phyloP scores from a whole-genome alignment of 2,797 vertebrate species.

The Lophius americanus region DNA sequence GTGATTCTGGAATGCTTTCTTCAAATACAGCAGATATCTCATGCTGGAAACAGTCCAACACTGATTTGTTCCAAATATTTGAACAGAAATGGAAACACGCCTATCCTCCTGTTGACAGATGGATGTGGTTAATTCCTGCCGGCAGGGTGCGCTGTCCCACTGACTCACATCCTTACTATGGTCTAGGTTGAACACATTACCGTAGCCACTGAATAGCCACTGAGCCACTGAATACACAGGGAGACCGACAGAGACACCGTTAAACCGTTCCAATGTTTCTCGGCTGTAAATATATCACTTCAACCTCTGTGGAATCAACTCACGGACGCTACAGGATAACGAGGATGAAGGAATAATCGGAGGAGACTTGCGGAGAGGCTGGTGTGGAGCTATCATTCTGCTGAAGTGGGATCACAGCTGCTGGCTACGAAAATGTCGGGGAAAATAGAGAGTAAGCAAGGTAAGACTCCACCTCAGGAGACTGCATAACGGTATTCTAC shows the following conservation, averaged over 20 bases:
- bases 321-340: conserved; percentile 50
- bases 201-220: conserved; percentile 24
- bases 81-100: conserved; percentile 60
- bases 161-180: conserved; percentile 12
- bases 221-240: conserved; percentile 69
- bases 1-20: too few relatives aligned
- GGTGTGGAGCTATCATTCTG: conserved; percentile 69
- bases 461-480: conserved; percentile 64
- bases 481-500: conserved; percentile 51
- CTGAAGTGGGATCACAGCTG: conserved; percentile 79
- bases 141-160: conserved; percentile 60
- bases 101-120: conserved; percentile 73
- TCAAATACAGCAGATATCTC: too few relatives aligned
- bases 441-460: conserved; percentile 88
- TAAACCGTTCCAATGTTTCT: conserved; percentile 73
- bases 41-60: conserved; percentile 4
- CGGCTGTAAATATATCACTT: conserved; percentile 39
- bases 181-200: conserved; percentile 56
- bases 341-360: conserved; percentile 78
- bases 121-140: conserved; percentile 67
- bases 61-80: conserved; percentile 16
- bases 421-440: conserved; percentile 84
- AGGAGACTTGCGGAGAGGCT: conserved; percentile 62
- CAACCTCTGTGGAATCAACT: conserved; percentile 61
- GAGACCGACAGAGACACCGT: conserved; percentile 69